Evolutionary conservation across 2,797 vertebrate species (phyloP).

Genomic region (Picus viridis): DNA sequence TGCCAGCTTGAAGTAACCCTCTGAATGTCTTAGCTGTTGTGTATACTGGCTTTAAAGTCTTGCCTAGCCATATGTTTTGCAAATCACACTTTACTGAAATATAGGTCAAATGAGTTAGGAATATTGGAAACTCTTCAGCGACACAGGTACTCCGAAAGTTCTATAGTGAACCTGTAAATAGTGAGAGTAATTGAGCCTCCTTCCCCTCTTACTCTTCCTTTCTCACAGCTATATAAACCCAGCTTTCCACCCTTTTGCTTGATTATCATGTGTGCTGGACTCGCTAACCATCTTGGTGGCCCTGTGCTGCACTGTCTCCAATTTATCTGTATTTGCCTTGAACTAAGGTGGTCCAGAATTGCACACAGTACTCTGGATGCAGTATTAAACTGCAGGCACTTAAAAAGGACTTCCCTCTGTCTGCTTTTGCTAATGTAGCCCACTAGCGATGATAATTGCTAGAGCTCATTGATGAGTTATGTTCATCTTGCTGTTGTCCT

Average conservation of each 20-base stretch:
- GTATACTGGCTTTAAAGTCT: neutral
- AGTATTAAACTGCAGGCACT: neutral
- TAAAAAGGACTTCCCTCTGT: neutral
- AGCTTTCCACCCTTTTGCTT: neutral
- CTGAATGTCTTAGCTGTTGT: neutral
- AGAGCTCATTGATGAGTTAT: neutral
- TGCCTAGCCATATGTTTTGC: neutral
- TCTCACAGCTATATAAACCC: neutral
- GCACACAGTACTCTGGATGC: neutral
- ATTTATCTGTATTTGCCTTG: neutral
- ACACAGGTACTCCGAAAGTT: neutral
- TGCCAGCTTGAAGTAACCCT: neutral
- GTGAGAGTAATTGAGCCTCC: neutral
- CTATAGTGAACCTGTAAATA: neutral
- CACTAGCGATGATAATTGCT: neutral
- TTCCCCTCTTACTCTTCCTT: neutral
- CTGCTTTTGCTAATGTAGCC: neutral
- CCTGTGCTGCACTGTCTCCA: neutral
- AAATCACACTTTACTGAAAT: neutral
- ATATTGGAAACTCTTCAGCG: neutral
- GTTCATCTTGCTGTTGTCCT: neutral
- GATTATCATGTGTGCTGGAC: neutral
- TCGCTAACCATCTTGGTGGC: fast-evolving
- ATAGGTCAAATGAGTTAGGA: neutral
- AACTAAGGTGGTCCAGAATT: neutral